Percentiles rank a stretch among this genome's conserved stretches.
Evolutionary conservation across 2,113 vertebrate genomes (phyloP).

Genomic region (Sardina pilchardus): DNA sequence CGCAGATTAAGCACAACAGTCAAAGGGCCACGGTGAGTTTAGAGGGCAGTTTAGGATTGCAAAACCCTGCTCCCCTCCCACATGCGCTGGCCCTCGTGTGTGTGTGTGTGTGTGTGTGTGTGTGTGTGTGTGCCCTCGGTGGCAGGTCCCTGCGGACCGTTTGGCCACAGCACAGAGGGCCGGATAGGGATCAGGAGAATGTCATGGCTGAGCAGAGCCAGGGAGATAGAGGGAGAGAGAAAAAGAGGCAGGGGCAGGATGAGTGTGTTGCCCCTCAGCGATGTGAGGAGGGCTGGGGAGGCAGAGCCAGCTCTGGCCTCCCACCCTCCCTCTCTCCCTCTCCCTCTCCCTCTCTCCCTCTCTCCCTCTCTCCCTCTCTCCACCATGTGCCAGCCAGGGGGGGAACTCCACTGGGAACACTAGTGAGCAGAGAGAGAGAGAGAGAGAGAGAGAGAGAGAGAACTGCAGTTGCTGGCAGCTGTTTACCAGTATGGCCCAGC

Average conservation of each 20-base stretch:
- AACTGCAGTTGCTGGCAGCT: slow-evolving; percentile 61
- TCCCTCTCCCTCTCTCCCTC: too few relatives aligned
- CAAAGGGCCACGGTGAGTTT: slow-evolving; percentile 9
- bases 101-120: too few relatives aligned
- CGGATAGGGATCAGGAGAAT: slow-evolving; percentile 15
- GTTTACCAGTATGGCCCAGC: slow-evolving; percentile 59
- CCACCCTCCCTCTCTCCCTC: slow-evolving; percentile 15
- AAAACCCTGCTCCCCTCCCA: slow-evolving; percentile 22
- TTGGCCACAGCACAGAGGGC: not conserved
- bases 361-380: too few relatives aligned
- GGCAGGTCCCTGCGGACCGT: not conserved
- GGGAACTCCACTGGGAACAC: slow-evolving; percentile 20
- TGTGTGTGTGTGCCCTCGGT: too few relatives aligned
- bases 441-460: slow-evolving; percentile 56
- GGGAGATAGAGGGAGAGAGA: not conserved
- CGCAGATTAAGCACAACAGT: slow-evolving; percentile 15
- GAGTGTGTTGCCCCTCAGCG: slow-evolving; percentile 16
- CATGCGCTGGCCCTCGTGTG: not conserved
- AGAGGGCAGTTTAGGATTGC: slow-evolving; percentile 22
- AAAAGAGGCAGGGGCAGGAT: slow-evolving; percentile 13
- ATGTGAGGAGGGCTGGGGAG: slow-evolving; percentile 13
- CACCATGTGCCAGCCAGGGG: slow-evolving; percentile 13
- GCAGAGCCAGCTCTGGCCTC: slow-evolving; percentile 19
- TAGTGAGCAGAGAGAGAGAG: slow-evolving; percentile 53
- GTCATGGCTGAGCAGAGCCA: slow-evolving; percentile 22